Conservation (phyloP, 2,888 invertebrate genomes). For the Scelioninae gen. 1 region DNA sequence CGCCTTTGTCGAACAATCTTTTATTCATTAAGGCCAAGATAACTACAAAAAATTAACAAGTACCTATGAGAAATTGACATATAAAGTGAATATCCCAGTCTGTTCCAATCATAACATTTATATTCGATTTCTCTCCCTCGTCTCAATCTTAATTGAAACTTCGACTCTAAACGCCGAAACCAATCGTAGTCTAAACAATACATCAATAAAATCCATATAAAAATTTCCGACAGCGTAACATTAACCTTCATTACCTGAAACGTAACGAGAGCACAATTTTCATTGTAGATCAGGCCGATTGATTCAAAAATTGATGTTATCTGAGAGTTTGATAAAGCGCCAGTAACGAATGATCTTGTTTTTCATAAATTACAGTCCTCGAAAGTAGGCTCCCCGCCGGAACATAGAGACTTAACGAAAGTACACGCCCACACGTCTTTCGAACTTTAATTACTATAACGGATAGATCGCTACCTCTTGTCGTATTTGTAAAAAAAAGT, state of each 20-base stretch:
- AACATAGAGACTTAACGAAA: slow-evolving; percentile 60
- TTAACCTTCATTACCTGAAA: slow-evolving; percentile 54
- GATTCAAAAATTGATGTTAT: slow-evolving; percentile 48
- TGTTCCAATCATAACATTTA: background rate
- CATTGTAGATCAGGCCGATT: slow-evolving; percentile 43
- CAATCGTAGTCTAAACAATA: slow-evolving; percentile 15
- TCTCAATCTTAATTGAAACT: too few relatives aligned
- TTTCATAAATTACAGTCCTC: slow-evolving; percentile 62
- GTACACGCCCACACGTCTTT: slow-evolving; percentile 68
- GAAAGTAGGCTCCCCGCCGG: slow-evolving; percentile 64
- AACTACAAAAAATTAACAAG: background rate
- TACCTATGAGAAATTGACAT: background rate
- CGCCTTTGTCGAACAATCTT: too few relatives aligned
- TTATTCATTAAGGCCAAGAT: too few relatives aligned
- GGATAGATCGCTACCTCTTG: slow-evolving; percentile 52
- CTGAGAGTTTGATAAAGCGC: slow-evolving; percentile 44
- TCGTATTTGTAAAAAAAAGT: too few relatives aligned
- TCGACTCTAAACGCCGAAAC: too few relatives aligned
- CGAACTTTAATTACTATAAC: slow-evolving; percentile 68
- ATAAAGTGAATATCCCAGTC: background rate
- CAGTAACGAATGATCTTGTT: slow-evolving; percentile 63
- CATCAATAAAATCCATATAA: slow-evolving; percentile 4
- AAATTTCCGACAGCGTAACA: slow-evolving; percentile 8
- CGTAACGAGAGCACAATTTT: slow-evolving; percentile 24
- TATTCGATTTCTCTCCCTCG: slow-evolving; percentile 4